Percentiles rank a stretch among this genome's conserved stretches.
Conservation (phyloP, 1,140 invertebrate species). For the Brachionus rotundiformis region DNA sequence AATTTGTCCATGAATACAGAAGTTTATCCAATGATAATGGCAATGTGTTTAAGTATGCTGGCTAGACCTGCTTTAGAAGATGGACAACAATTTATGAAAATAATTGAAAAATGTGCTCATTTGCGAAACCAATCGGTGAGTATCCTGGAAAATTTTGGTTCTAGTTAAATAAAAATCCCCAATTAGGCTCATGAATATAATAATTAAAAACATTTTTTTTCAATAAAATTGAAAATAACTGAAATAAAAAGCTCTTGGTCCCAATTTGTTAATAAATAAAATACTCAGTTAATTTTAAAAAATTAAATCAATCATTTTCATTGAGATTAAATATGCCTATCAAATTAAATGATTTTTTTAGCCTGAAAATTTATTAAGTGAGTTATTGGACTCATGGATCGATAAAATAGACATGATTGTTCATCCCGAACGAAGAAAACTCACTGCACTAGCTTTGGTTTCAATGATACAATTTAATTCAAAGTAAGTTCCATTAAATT, state of each 20-base stretch:
- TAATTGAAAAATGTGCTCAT: conserved; percentile 57
- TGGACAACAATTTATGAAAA: conserved; percentile 65
- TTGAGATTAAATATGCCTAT: neutral
- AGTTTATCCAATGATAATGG: conserved; percentile 73
- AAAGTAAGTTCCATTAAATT: neutral
- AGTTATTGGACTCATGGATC: conserved; percentile 77
- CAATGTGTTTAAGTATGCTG: conserved; percentile 75
- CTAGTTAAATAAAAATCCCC: neutral
- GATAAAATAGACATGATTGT: conserved; percentile 76
- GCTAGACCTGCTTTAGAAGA: conserved; percentile 76
- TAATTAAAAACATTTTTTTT: no score
- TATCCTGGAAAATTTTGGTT: conserved; percentile 9
- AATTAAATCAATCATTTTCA: no score
- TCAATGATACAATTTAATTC: conserved; percentile 67
- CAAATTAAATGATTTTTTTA: conserved; percentile 68
- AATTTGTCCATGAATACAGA: conserved; percentile 60
- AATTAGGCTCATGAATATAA: no score
- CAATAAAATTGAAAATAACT: no score
- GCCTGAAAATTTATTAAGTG: conserved; percentile 68
- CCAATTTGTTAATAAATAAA: no score
- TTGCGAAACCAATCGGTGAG: conserved; percentile 58
- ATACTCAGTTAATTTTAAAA: no score
- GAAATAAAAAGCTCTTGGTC: no score
- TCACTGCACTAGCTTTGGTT: conserved; percentile 78
- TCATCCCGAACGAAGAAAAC: conserved; percentile 77